phyloP scores from a whole-genome alignment of 2,888 invertebrate genomes.

The Synanthedon andrenaeformis region DNA sequence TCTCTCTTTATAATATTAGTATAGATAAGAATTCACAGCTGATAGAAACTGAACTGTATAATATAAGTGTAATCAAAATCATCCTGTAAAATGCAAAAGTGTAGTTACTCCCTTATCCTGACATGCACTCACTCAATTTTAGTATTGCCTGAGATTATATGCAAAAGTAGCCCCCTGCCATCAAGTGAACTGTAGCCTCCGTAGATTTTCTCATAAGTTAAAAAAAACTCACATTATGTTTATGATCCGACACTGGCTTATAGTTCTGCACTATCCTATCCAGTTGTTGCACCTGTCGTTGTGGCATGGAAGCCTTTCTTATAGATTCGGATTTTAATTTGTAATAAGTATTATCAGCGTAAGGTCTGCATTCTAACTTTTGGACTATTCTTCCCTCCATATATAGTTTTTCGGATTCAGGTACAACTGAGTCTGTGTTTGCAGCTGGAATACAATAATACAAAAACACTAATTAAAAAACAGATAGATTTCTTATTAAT shows the following conservation, averaged over 20 bases:
- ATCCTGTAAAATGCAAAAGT: too few species aligned
- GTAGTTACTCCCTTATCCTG: too few species aligned
- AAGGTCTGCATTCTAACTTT: slow-evolving; percentile 92
- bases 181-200: too few species aligned
- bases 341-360: slow-evolving; percentile 90
- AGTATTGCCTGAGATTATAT: too few species aligned
- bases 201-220: too few species aligned
- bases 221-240: slow-evolving; percentile 81
- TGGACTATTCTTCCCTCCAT: slow-evolving; percentile 98
- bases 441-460: slow-evolving; percentile 51
- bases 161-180: too few species aligned
- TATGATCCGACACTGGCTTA: slow-evolving; percentile 93
- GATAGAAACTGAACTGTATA: too few species aligned
- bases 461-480: not conserved
- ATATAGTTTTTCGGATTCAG: slow-evolving; percentile 84
- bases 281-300: slow-evolving; percentile 86
- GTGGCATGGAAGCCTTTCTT: slow-evolving; percentile 87
- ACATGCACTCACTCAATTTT: too few species aligned
- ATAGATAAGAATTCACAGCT: too few species aligned
- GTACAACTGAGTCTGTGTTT: slow-evolving; percentile 75
- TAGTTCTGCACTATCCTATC: slow-evolving; percentile 90
- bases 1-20: too few species aligned
- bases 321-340: slow-evolving; percentile 90
- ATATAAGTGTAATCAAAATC: too few species aligned
- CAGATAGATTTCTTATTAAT: not conserved